Conservation (phyloP, 1,140 invertebrate genomes). For the Eumaeus atala region DNA sequence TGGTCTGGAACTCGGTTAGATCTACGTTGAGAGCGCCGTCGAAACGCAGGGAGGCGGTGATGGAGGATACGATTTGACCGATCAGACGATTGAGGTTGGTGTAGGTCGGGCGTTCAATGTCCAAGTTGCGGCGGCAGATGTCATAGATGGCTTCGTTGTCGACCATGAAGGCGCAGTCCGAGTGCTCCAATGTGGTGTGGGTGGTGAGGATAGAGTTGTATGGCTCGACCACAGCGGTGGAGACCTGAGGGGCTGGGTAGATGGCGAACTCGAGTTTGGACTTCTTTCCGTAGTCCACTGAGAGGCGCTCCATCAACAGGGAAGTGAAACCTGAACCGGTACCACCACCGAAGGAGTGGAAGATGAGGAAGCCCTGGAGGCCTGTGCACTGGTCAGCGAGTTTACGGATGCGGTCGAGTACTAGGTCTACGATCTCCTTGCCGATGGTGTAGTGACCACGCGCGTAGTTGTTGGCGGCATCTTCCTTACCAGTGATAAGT, state of each 20-base stretch:
- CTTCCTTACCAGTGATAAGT: conserved; percentile 90
- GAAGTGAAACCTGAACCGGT: conserved; percentile 93
- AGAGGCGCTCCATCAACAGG: conserved; percentile 90
- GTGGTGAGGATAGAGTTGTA: conserved; percentile 92
- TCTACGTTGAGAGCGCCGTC: conserved; percentile 93
- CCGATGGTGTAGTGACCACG: conserved; percentile 94
- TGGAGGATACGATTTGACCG: conserved; percentile 90
- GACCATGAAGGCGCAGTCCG: conserved; percentile 92
- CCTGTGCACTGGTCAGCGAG: conserved; percentile 92
- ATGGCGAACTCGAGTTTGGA: conserved; percentile 93
- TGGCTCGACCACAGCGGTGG: conserved; percentile 92
- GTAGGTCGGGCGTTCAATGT: conserved; percentile 90
- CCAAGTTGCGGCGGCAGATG: conserved; percentile 90
- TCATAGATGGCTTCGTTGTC: conserved; percentile 91
- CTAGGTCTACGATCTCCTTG: conserved; percentile 89
- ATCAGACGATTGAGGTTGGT: conserved; percentile 86
- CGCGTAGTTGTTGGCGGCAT: conserved; percentile 92
- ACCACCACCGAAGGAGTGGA: conserved; percentile 93
- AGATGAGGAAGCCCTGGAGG: conserved; percentile 91
- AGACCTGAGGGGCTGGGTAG: conserved; percentile 92
- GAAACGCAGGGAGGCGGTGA: conserved; percentile 91
- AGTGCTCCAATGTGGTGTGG: conserved; percentile 90
- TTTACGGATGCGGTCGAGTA: conserved; percentile 86
- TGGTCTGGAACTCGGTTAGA: conserved; percentile 92
- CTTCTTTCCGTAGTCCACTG: conserved; percentile 93